These are phyloP conservation scores for Philantomba maxwellii DNA, from an alignment of 2,113 vertebrate species.

Conservation along the genomic window DNA sequence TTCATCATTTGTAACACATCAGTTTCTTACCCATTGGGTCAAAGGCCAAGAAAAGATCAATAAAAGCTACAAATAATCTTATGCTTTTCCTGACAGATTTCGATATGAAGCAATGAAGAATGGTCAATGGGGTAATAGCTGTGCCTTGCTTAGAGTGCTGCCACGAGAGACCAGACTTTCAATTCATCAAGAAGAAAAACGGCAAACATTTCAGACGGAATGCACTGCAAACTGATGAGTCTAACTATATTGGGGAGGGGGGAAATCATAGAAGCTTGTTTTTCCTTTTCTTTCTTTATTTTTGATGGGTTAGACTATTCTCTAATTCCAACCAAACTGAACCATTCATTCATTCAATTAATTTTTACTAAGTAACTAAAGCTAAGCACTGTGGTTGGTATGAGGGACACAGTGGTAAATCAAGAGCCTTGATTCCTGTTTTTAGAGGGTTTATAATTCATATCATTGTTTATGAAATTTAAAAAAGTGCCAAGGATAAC, in stretches of 20 bases:
- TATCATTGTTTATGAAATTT: background rate
- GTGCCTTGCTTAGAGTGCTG: background rate
- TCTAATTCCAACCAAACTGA: background rate
- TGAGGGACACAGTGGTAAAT: background rate
- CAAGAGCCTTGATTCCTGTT: background rate
- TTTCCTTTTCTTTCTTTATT: background rate
- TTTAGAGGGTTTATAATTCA: background rate
- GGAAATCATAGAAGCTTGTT: background rate
- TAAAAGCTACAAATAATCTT: slow-evolving; percentile 44
- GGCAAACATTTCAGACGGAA: background rate
- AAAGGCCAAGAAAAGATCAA: slow-evolving; percentile 53
- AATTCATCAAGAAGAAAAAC: slow-evolving; percentile 29
- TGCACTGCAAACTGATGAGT: background rate
- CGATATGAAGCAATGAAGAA: background rate
- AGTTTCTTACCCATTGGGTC: background rate
- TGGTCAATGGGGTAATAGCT: background rate
- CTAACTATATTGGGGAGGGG: background rate
- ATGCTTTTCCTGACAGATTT: slow-evolving; percentile 44
- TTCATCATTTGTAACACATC: background rate
- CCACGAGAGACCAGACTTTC: background rate
- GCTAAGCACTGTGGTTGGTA: background rate
- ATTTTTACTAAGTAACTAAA: background rate
- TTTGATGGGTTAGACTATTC: background rate
- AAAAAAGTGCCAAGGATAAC: background rate
- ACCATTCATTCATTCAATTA: background rate